Base-by-base conservation (phyloP, 2,113 vertebrate genomes). In the Carollia perspicillata region DNA sequence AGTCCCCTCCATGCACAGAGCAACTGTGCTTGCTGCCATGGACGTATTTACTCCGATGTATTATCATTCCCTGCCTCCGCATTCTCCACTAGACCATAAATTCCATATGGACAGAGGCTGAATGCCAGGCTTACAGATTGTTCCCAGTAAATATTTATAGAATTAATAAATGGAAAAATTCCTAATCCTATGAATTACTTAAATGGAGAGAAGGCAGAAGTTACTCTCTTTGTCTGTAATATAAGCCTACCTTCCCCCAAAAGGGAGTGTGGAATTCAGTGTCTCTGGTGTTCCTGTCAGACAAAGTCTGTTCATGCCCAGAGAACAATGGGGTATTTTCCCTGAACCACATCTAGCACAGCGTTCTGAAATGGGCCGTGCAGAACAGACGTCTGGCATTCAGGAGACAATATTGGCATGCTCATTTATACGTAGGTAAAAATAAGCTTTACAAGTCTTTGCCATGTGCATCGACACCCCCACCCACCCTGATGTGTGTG, bases 141-240 rank as follows among this genome's bases (percentile, higher is more conserved):
- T 49, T 79, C n/a, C 86, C 71, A 68, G 53, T 28, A 90, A 84
- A 95, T 80, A 88, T 88, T 71, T 89, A 69, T 74, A 68, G 63
- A 86, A 68, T 51, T 51, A 37, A 44, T 84, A 18, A 86, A 35
- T 63, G 8, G 37, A 92, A 78, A 40, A 94, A 84, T 74, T 28
- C 26, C 28, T 75, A 10, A 49, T 30, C 16, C 23, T 78, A 33
- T 49, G 35, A 42, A 30, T 42, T 53, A 18, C 74, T 60, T 89
- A 92, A 66, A 94, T 53, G 4, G 16, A 80, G n/a, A 89, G 33
- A 20, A 58, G 37, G 5, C 51, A 22, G 30, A 63, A 30, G 22
- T 55, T n/a, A 71, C 37, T 55, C 23, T 87, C 23, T 87, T 71
- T 94, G 53, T 85, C 58, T 90, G 2, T 58, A 60, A 40, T n/a